Base-by-base conservation (phyloP, 2,797 vertebrate genomes). In the Buphagus erythrorhynchus region DNA sequence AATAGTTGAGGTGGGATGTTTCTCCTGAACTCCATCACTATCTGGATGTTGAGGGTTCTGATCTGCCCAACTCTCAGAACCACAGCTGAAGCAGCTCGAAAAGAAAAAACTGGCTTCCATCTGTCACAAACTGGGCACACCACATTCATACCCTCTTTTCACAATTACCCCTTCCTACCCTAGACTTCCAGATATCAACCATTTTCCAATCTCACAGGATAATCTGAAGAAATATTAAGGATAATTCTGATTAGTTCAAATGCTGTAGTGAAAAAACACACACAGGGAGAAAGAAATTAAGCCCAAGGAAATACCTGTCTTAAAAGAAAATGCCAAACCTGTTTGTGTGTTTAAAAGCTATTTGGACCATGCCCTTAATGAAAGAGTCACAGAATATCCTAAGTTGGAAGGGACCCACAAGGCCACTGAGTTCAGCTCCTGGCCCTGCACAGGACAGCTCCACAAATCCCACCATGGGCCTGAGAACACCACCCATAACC, bases 251-350 rank as follows among this genome's bases (percentile, higher is more conserved):
- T 35, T 8, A 76, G 6, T 68, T 93, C 51, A 54, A 49, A 61
- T 58, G 19, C 42, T 46, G 16, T 2, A 76, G 1, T 29, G 33
- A 25, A 66, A 65, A 94, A 49, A 43, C 40, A 33, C 14, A 61
- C 3, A 10, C 0, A 7, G 3, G 3, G 7, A 2, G 11, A 22
- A 20, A 58, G 9, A 49, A 73, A 65, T 2, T 35, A 58, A 71
- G 5, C 9, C 18, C 7, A 38, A 49, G 21, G 15, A 72, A 77
- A 35, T 25, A 54, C 1, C 10, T 8, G 9, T 18, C 42, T 69
- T 59, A 65, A 58, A 91, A 85, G 54, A 84, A 93, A 74, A 75
- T 29, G 25, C 16, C 36, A 86, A 52, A 63, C 22, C 26, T 7
- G 5, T 68, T 31, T 45, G 15, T 43, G 43, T 40, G 33, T 31